Evolutionary conservation across 2,113 vertebrate species (phyloP).

Genomic region (Circaetus gallicus): DNA sequence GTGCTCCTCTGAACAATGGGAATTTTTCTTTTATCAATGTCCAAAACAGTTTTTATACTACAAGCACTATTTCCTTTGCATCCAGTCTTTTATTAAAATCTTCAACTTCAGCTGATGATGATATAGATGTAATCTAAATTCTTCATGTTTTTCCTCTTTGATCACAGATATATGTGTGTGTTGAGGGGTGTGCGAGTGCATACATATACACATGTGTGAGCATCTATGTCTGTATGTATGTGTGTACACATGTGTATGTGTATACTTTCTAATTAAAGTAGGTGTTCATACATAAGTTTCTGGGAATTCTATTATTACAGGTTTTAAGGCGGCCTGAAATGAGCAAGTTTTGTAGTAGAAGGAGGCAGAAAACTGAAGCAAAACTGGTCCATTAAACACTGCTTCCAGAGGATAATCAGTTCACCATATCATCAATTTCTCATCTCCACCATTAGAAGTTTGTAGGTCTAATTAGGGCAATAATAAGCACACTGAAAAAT

Average conservation of each 20-base stretch:
- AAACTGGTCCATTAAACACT: neutral
- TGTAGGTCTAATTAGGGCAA: neutral
- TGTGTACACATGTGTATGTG: no score
- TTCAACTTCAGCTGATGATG: neutral
- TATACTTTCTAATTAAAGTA: neutral
- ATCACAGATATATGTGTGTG: neutral
- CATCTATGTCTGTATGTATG: neutral
- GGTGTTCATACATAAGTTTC: neutral
- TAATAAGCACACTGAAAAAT: neutral
- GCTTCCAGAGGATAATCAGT: neutral
- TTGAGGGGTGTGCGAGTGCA: neutral
- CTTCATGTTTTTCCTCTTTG: neutral
- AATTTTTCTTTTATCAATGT: neutral
- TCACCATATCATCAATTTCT: neutral
- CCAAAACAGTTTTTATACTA: neutral
- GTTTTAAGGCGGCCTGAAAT: neutral
- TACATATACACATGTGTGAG: fast-evolving
- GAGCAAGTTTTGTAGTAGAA: neutral
- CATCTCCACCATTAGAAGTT: neutral
- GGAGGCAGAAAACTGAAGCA: neutral
- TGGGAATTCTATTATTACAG: neutral
- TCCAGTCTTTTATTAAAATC: neutral
- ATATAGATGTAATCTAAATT: neutral
- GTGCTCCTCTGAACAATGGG: neutral
- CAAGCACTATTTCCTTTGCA: neutral